Evolutionary conservation across 1,140 invertebrate genomes (phyloP), one percentile per base, ranked within the genome.

Genomic region (Sycophila sp.): DNA sequence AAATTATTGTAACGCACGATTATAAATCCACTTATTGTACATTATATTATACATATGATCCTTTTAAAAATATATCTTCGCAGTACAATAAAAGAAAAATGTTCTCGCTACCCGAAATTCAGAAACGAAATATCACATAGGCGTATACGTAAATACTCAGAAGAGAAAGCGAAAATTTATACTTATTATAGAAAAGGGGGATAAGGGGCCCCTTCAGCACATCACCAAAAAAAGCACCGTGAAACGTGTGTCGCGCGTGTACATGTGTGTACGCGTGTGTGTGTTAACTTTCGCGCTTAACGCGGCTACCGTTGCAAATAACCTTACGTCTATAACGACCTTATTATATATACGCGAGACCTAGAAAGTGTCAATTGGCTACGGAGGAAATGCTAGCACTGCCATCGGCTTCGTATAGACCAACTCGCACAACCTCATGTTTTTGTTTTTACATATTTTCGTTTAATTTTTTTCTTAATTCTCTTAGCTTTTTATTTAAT

Each of bases 161-260:
- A 56, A 56, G 10, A 36, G 32, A 56, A 26, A 22, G 42, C 19
- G 19, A 47, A 47, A n/a, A n/a, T n/a, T n/a, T n/a, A n/a, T n/a
- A n/a, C 2, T 4, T 4, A 34, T 34, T 8, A 42, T 26, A 2
- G 34, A 36, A 45, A 38, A 36, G 7, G 28, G 17, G 42, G 10
- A 15, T 5, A 58, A 47, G 53, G 40, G 53, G 19, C 53, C 65
- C 53, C 24, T 26, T 11, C 17, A 24, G 38, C 38, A 40, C 38
- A 47, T 67, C 40, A 58, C 53, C 53, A 58, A 66, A 45, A n/a
- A 66, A 67, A 67, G 64, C 64, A 67, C 64, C 64, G 64, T 67
- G 8, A 64, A 51, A 51, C n/a, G 13, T 42, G 36, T 19, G 64
- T 67, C 11, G 26, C 22, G 34, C 28, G 32, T 38, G 47, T 17